These are phyloP conservation scores for Thinocorus orbignyianus DNA, from an alignment of 2,113 vertebrate genomes.

Conservation along the genomic window DNA sequence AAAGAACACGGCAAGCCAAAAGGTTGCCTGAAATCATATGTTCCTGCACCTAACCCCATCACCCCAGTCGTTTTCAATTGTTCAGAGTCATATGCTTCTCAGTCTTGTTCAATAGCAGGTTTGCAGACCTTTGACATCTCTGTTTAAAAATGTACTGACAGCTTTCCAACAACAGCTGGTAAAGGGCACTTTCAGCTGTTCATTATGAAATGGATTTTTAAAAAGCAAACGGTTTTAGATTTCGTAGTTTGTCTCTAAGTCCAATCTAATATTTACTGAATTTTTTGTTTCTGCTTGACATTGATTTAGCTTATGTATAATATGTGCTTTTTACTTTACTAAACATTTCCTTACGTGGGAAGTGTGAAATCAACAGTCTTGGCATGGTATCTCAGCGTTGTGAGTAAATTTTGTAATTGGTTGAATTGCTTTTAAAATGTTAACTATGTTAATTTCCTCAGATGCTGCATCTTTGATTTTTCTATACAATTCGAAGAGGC, in stretches of 20 bases:
- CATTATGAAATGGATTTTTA: neutral
- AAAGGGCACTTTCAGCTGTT: neutral
- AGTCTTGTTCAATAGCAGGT: constrained; percentile 34
- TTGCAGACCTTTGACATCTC: constrained; percentile 59
- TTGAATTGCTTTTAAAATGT: neutral
- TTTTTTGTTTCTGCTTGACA: neutral
- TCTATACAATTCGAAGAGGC: neutral
- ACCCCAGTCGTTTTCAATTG: constrained; percentile 25
- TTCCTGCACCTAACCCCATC: constrained; percentile 26
- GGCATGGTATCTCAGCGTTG: neutral
- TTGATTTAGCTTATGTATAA: neutral
- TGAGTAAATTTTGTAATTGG: neutral
- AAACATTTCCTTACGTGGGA: constrained; percentile 2
- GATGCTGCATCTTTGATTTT: neutral
- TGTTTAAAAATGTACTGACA: constrained; percentile 31
- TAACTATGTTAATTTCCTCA: neutral
- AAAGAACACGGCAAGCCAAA: constrained; percentile 33
- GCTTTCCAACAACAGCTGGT: constrained; percentile 33
- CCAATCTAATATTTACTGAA: neutral
- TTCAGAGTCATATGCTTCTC: constrained; percentile 29
- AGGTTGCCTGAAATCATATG: constrained; percentile 58
- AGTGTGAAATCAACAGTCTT: constrained; percentile 37
- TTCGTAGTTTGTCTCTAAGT: neutral
- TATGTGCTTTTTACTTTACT: constrained; percentile 1
- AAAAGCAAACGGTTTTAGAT: neutral